Evolutionary conservation across 2,888 invertebrate species (phyloP), one percentile per base, ranked within the genome.

Genomic region (Cactoblastis cactorum): DNA sequence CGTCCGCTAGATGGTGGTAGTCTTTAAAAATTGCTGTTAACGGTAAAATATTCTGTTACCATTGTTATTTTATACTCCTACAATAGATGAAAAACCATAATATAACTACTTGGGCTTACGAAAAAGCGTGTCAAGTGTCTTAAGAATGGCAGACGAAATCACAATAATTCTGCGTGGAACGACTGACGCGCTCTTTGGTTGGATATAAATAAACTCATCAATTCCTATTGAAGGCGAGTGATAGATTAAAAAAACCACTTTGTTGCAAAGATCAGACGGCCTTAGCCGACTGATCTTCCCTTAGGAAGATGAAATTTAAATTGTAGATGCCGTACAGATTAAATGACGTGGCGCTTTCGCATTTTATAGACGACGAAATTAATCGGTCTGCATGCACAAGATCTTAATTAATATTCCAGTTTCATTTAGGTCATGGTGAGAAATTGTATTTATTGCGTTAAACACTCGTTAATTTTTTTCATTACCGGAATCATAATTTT

Each of bases 191-290:
- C 28, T 48, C 14, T 37, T 48, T 38, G 15, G n/a, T n/a, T n/a
- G n/a, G n/a, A n/a, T n/a, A n/a, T n/a, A 24, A 32, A 32, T 32
- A 39, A 32, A 28, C 41, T 49, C 49, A 39, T 39, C 39, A 39
- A 19, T 39, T 49, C 39, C 18, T 33, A 49, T 41, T 38, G 32
- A 18, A 15, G 2, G 18, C 12, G 49, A 11, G 49, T 49, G 49
- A 49, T 49, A 39, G 48, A 49, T 49, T 49, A 33, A 34, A 19
- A 41, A 49, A 32, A 18, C 41, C 49, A 41, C 22, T 49, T 34
- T 41, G 34, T 41, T 41, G n/a, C 32, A 41, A 49, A 33, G 32
- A 12, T 24, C 24, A 32, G 14, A n/a, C 14, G 39, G n/a, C n/a
- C n/a, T n/a, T n/a, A n/a, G n/a, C n/a, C n/a, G n/a, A n/a, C n/a